These are phyloP conservation scores for Apodemus speciosus DNA, from an alignment of 2,113 vertebrate genomes.

Conservation along the genomic window DNA sequence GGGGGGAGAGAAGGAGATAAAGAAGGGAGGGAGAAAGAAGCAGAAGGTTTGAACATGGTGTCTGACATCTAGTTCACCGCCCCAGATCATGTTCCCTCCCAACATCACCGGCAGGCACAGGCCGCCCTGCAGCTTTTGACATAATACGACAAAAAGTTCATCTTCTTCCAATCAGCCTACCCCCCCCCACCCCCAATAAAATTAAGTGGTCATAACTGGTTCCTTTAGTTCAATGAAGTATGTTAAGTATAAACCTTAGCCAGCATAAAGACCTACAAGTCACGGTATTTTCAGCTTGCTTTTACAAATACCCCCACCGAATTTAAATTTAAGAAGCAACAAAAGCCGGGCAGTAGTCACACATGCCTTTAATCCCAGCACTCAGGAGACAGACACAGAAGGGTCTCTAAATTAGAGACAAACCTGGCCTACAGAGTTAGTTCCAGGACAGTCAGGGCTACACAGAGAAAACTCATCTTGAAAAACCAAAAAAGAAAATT, in stretches of 20 bases:
- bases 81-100: not conserved
- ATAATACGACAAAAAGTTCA: not conserved
- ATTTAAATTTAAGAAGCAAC: not conserved
- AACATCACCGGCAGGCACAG: conserved; percentile 40
- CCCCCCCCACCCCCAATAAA: not conserved
- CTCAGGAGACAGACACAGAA: not conserved
- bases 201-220: not conserved
- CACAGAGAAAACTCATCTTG: not conserved
- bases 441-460: not conserved
- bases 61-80: not conserved
- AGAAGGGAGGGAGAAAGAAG: not conserved
- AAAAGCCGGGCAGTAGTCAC: not conserved
- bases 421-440: not conserved
- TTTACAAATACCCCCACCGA: not conserved
- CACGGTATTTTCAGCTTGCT: not conserved
- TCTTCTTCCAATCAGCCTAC: conserved; percentile 10
- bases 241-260: not conserved
- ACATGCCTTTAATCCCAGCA: not conserved
- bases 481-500: not conserved
- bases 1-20: not conserved
- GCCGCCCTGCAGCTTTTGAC: not conserved
- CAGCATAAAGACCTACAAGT: not conserved
- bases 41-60: not conserved
- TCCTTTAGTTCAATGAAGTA: not conserved
- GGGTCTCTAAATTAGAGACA: not conserved